Percentiles rank a stretch among this genome's conserved stretches.
phyloP scores from a whole-genome alignment of 2,113 vertebrate species.

The Aptenodytes patagonicus region DNA sequence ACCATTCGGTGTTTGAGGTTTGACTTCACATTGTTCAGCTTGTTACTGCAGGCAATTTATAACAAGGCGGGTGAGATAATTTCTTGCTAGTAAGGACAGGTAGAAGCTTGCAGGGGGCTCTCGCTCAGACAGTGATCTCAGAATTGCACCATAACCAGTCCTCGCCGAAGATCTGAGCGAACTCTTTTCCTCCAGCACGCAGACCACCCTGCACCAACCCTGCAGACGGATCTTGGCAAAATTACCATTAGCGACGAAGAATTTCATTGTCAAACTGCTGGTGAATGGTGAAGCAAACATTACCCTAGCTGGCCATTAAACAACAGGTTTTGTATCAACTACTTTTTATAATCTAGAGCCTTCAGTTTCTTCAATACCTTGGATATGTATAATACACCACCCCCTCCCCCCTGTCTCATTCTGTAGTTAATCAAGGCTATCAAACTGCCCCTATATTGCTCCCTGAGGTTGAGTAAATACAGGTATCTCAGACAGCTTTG shows the following conservation, averaged over 20 bases:
- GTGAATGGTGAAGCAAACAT: neutral
- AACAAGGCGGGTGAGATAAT: slow-evolving; percentile 9
- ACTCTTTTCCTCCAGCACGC: neutral
- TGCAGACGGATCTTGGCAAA: neutral
- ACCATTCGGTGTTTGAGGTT: neutral
- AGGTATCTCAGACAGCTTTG: neutral
- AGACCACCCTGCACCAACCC: slow-evolving; percentile 30
- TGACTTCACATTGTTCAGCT: slow-evolving; percentile 16
- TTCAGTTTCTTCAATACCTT: neutral
- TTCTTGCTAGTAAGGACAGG: slow-evolving; percentile 12
- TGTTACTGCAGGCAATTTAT: slow-evolving; percentile 30
- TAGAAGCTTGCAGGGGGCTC: slow-evolving; percentile 40
- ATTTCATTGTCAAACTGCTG: neutral
- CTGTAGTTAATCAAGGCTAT: neutral
- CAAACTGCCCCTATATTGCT: neutral
- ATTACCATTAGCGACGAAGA: neutral
- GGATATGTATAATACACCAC: neutral
- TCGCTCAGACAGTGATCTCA: slow-evolving; percentile 37
- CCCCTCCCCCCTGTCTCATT: neutral
- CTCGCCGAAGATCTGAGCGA: neutral
- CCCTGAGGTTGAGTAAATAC: neutral
- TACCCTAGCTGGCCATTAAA: neutral
- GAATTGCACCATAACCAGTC: neutral
- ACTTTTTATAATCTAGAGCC: neutral
- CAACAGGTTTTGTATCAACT: neutral